Evolutionary conservation across 1,140 invertebrate genomes (phyloP).

Genomic region (Branchinecta lynchi): DNA sequence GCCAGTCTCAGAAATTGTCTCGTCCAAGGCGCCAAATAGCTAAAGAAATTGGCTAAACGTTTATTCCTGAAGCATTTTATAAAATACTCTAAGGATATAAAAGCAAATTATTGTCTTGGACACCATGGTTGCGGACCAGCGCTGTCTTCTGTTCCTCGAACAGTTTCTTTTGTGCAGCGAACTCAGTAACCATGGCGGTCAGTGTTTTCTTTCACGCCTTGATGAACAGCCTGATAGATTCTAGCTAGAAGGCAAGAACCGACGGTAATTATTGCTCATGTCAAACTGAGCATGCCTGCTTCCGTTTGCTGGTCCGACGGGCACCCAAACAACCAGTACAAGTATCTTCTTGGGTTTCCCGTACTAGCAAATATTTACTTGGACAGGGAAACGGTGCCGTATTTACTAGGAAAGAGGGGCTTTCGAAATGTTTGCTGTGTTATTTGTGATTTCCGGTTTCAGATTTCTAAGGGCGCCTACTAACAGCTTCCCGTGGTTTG

Average conservation of each 20-base stretch:
- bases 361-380: background rate
- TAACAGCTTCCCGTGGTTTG: too few species aligned
- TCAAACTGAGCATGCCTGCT: background rate
- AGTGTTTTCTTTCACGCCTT: background rate
- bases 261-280: background rate
- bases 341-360: background rate
- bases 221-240: background rate
- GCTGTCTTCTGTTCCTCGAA: too few species aligned
- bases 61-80: too few species aligned
- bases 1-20: too few species aligned
- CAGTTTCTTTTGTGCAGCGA: too few species aligned
- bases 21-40: too few species aligned
- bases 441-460: background rate
- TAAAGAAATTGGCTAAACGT: too few species aligned
- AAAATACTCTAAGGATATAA: too few species aligned
- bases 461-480: too few species aligned
- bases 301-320: background rate
- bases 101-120: too few species aligned
- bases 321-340: slow-evolving; percentile 6
- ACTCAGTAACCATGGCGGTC: background rate
- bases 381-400: background rate
- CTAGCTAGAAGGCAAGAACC: background rate
- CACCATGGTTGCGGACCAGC: too few species aligned
- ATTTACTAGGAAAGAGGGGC: background rate
- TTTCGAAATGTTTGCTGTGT: background rate